Conservation (phyloP, 2,113 vertebrate genomes). For the Bagarius yarrelli region DNA sequence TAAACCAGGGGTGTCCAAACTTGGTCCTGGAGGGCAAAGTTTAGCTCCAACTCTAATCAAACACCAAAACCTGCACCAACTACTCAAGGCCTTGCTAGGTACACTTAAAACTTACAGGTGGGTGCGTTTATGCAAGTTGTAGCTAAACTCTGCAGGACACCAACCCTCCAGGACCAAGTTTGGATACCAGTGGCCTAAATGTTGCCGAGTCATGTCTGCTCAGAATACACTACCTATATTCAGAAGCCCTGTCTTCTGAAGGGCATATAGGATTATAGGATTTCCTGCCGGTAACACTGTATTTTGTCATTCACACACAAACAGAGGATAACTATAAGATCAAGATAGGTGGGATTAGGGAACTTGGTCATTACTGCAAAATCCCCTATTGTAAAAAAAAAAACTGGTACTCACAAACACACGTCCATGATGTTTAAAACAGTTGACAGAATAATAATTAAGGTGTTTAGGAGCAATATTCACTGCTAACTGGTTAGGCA, state of each 20-base stretch:
- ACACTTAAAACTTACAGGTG: no score
- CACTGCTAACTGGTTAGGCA: neutral
- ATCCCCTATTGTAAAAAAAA: neutral
- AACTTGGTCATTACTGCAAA: neutral
- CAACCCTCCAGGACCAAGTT: no score
- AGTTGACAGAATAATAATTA: neutral
- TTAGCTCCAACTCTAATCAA: no score
- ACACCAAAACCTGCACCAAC: no score
- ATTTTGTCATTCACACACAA: neutral
- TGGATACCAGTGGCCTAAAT: no score
- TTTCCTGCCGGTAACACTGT: neutral
- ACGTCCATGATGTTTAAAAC: neutral
- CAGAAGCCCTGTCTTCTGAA: no score
- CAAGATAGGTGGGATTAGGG: neutral
- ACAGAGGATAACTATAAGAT: neutral
- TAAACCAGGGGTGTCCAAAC: no score
- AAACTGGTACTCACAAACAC: neutral
- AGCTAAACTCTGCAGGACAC: no score
- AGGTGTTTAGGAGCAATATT: neutral
- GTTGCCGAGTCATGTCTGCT: neutral
- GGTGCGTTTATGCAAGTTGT: no score
- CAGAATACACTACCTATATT: neutral
- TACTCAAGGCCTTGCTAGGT: no score
- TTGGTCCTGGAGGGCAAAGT: no score
- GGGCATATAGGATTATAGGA: neutral